Evolutionary conservation across 1,140 invertebrate species (phyloP), one percentile per base, ranked within the genome.

Genomic region (Gryon sp.): DNA sequence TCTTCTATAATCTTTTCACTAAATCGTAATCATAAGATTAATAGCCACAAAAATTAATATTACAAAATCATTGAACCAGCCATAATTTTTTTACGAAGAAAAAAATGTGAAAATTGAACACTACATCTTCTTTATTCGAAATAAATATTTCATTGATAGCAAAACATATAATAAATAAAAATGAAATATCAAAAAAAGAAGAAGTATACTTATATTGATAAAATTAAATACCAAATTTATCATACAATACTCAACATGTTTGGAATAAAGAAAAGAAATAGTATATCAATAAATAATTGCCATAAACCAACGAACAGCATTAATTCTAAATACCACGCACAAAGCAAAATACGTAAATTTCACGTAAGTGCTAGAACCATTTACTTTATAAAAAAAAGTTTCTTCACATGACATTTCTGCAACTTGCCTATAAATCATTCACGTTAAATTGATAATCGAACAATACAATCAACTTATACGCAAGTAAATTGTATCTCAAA

Each of bases 171-270:
- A 4, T 7, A 4, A 24, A 24, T 24, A 3, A 7, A 7, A 24
- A 24, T 7, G 3, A 7, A 24, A 24, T 24, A 24, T 24, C 22
- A 7, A 24, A 24, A 24, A 24, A 24, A n/a, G n/a, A n/a, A n/a
- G n/a, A n/a, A n/a, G n/a, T n/a, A n/a, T n/a, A n/a, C n/a, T n/a
- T n/a, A n/a, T n/a, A n/a, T n/a, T n/a, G n/a, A n/a, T n/a, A n/a
- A n/a, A 22, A 9, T 6, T 16, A 65, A 68, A 55, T 55, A 68
- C 57, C 50, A 68, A 68, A 46, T 38, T 57, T 68, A 68, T 68
- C 50, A 55, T 68, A 68, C 63, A 68, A 57, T 68, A 16, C 50
- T 36, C 1, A 59, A 41, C n/a, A n/a, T 11, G 16, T 22, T 8
- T 12, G 15, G 2, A 6, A 8, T 15, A 28, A 40, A 36, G 15